phyloP scores from a whole-genome alignment of 2,797 vertebrate genomes.

The Myiothlypis chrysogaster region DNA sequence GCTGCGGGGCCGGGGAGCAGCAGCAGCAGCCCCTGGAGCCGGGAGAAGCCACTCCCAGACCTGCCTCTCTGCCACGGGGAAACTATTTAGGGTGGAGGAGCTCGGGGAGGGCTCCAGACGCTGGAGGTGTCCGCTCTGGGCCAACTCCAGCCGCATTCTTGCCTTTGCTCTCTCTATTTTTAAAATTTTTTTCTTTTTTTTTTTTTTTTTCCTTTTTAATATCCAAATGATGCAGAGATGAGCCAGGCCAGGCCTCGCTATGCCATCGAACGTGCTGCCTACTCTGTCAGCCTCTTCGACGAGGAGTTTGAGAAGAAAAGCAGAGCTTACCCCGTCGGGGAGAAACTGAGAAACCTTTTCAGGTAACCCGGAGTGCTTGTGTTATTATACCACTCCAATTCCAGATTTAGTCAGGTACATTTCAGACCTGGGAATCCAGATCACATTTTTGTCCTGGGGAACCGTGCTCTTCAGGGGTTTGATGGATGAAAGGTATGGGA shows the following conservation, averaged over 20 bases:
- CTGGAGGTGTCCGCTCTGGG: constrained; percentile 57
- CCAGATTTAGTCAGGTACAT: not conserved
- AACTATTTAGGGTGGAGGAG: constrained; percentile 66
- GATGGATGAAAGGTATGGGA: not conserved
- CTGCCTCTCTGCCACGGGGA: constrained; percentile 49
- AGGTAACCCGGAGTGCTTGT: constrained; percentile 73
- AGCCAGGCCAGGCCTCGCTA: constrained; percentile 80
- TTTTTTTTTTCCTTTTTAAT: not conserved
- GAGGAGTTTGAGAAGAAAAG: constrained; percentile 88
- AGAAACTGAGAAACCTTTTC: constrained; percentile 85
- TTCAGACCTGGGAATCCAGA: not conserved
- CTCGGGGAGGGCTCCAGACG: constrained; percentile 43
- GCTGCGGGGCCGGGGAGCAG: not conserved
- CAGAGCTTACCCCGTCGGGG: constrained; percentile 82
- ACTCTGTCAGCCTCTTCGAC: constrained; percentile 85
- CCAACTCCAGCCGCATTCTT: constrained; percentile 25
- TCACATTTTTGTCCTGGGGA: not conserved
- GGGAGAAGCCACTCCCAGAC: constrained; percentile 55
- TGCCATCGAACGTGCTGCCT: constrained; percentile 82
- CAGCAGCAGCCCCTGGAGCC: constrained; percentile 26
- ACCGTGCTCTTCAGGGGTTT: not conserved
- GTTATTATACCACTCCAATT: too few relatives aligned
- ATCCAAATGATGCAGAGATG: constrained; percentile 70
- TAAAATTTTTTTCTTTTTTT: not conserved
- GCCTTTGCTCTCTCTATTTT: not conserved